These are phyloP conservation scores for Valencia hispanica DNA, from an alignment of 2,797 vertebrate species.

Conservation along the genomic window DNA sequence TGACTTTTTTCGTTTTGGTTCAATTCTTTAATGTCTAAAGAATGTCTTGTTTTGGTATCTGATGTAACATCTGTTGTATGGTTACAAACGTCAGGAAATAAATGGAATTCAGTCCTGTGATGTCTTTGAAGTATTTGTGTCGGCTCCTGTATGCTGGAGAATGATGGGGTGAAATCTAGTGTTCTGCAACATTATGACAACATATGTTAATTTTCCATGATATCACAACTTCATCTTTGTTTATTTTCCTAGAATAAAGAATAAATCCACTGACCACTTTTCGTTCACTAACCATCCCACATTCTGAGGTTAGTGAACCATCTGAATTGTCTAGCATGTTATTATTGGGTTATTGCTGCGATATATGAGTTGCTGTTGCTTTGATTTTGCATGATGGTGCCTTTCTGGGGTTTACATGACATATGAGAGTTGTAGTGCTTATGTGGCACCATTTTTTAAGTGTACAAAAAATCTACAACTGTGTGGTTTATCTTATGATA, in stretches of 20 bases:
- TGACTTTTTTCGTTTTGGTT: not conserved
- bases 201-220: not conserved
- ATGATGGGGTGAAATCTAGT: not conserved
- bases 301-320: too few species aligned
- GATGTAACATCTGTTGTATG: not conserved
- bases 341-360: too few species aligned
- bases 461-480: too few species aligned
- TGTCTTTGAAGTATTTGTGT: not conserved
- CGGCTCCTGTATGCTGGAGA: not conserved
- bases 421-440: too few species aligned
- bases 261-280: not conserved
- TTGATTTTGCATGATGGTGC: too few species aligned
- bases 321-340: too few species aligned
- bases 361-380: too few species aligned
- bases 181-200: not conserved
- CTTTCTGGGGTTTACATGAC: too few species aligned
- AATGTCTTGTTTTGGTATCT: not conserved
- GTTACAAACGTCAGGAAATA: not conserved
- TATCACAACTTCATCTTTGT: not conserved
- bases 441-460: too few species aligned
- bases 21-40: not conserved
- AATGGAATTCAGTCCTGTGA: not conserved
- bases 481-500: too few species aligned
- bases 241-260: not conserved
- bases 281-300: too few species aligned